These are phyloP conservation scores for Bucco capensis DNA, from an alignment of 2,113 vertebrate genomes.

Conservation along the genomic window DNA sequence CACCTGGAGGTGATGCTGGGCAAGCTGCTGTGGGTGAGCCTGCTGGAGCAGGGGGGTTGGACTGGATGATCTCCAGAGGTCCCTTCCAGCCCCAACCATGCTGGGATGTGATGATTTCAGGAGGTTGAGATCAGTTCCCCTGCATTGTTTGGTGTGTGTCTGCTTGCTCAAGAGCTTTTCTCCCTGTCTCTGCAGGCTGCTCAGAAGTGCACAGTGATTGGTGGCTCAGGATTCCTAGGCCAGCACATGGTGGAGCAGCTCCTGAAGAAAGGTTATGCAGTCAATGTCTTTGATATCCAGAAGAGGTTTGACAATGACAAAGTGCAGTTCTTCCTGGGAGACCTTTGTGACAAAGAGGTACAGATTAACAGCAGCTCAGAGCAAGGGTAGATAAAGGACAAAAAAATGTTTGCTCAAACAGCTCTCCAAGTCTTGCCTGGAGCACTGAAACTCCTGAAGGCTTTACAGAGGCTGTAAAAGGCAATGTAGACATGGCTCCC, in stretches of 20 bases:
- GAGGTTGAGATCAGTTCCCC: background rate
- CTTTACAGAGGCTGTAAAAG: background rate
- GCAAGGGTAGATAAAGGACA: background rate
- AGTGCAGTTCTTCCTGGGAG: conserved; percentile 87
- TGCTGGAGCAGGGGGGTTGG: background rate
- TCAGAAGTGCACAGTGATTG: conserved; percentile 87
- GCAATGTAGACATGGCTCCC: background rate
- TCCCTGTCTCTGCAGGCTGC: conserved; percentile 68
- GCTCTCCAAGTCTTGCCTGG: background rate
- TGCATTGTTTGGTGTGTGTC: background rate
- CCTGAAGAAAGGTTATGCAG: conserved; percentile 81
- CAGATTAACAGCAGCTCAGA: background rate
- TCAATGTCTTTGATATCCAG: conserved; percentile 90
- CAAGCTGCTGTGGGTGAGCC: background rate
- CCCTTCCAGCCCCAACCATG: background rate
- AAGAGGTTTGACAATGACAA: conserved; percentile 77
- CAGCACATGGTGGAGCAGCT: conserved; percentile 90
- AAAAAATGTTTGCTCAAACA: fast-evolving
- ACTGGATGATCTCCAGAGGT: background rate
- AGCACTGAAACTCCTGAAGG: background rate
- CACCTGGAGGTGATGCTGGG: background rate
- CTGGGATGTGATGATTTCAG: background rate
- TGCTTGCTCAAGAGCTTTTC: background rate
- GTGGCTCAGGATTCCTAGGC: conserved; percentile 92
- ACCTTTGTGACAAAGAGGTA: conserved; percentile 90